A percentile compares a stretch with the other conserved stretches of the same genome.
Evolutionary conservation across 2,888 invertebrate species (phyloP).

Genomic region (Dione vanillae): DNA sequence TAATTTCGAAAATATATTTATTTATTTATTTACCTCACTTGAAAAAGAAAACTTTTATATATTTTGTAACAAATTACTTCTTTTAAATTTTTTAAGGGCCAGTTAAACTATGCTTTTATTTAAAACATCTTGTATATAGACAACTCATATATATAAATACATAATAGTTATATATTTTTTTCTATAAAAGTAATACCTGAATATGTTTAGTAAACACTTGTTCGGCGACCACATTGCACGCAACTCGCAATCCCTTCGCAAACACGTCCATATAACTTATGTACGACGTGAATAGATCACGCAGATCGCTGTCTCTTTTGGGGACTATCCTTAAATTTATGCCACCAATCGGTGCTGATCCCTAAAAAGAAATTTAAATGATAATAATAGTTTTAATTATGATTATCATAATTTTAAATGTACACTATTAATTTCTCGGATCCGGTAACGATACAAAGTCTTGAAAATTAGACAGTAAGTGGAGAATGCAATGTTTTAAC

Average conservation of each 20-base stretch:
- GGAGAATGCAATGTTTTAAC: background rate
- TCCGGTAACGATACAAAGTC: no score
- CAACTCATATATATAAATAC: no score
- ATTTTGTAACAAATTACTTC: no score
- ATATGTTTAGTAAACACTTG: conserved; percentile 83
- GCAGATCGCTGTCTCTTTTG: conserved; percentile 78
- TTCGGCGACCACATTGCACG: conserved; percentile 80
- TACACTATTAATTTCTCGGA: no score
- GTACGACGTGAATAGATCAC: conserved; percentile 80
- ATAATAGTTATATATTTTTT: background rate
- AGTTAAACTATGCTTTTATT: no score
- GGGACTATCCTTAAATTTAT: conserved; percentile 82
- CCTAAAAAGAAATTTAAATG: conserved; percentile 57
- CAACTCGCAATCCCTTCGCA: conserved; percentile 82
- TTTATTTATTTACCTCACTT: no score
- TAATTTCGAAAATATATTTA: no score
- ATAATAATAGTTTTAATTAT: background rate
- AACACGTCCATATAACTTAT: conserved; percentile 84
- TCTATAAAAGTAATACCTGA: conserved; percentile 66
- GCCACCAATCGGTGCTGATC: conserved; percentile 84
- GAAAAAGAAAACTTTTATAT: no score
- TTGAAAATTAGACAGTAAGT: background rate
- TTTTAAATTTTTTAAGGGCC: no score
- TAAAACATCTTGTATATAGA: no score
- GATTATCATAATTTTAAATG: no score